Base-by-base conservation (phyloP, 1,140 invertebrate species). In the Aleiodes sp. region DNA sequence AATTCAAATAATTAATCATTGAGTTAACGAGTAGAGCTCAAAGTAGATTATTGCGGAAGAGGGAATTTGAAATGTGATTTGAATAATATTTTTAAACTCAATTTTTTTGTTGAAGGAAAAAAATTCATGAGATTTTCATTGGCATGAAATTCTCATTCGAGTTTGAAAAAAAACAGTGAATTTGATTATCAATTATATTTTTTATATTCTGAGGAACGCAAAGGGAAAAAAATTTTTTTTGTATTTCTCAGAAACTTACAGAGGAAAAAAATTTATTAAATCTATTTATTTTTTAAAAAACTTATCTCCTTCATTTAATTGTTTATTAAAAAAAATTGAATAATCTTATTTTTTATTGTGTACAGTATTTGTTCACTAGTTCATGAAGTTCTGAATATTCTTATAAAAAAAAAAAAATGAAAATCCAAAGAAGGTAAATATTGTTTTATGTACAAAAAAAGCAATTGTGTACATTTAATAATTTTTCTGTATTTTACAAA, bases 131-230 rank as follows among this genome's bases (percentile, higher is more conserved):
- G 28, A 56, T 21, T 39, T 65, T 39, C 7, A 35, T 28, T 26
- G 28, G 29, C 35, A 66, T 57, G 19, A 12, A 19, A 46, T 46
- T 56, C 31, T 12, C 2, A 1, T 16, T 67, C 21, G 21, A 66
- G 16, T n/a, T 19, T 10, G 7, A 19, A 28, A 26, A 59, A 26
- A 12, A 31, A 37, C 43, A 31, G 14, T 14, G 39, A 8, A 59
- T 28, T 24, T 66, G 10, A 39, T 70, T 68, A n/a, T 46, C 65
- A 70, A 62, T 64, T 71, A 73, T 74, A 76, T 74, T 74, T 76
- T 73, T 76, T 59, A 74, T 76, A 74, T 66, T 75, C 60, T 14
- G 16, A 46, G 12, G 69, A 72, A 21, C 59, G 69, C 28, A 63
- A 69, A 75, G 21, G 46, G 46, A 24, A 7, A 24, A 16, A 9